phyloP scores from a whole-genome alignment of 2,113 vertebrate genomes.

The Lanius collurio region DNA sequence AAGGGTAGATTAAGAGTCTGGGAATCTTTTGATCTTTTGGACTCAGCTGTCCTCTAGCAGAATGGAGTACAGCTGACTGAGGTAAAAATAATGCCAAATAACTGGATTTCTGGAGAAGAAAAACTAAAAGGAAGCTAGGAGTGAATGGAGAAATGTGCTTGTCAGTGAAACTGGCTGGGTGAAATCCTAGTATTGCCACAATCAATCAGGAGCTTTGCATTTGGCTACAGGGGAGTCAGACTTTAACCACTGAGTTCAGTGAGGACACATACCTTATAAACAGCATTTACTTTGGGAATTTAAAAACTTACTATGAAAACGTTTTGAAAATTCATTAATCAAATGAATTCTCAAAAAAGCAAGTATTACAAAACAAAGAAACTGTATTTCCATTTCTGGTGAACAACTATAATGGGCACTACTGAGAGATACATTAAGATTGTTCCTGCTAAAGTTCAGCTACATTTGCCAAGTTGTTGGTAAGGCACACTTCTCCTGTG shows the following conservation, averaged over 20 bases:
- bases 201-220: neutral
- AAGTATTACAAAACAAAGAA: neutral
- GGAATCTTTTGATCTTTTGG: conserved; percentile 44
- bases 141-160: neutral
- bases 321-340: neutral
- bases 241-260: neutral
- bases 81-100: conserved; percentile 32
- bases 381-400: neutral
- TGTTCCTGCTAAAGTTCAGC: neutral
- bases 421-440: neutral
- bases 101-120: neutral
- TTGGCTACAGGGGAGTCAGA: neutral
- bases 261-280: neutral
- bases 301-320: neutral
- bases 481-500: neutral
- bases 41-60: neutral
- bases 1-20: conserved; percentile 36
- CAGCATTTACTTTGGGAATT: neutral
- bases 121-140: neutral
- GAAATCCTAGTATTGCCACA: neutral
- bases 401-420: neutral
- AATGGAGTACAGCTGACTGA: conserved; percentile 28
- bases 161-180: neutral
- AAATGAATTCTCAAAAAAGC: neutral
- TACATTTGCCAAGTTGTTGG: neutral